Base-by-base conservation (phyloP, 2,113 vertebrate genomes). In the Zeus faber region DNA sequence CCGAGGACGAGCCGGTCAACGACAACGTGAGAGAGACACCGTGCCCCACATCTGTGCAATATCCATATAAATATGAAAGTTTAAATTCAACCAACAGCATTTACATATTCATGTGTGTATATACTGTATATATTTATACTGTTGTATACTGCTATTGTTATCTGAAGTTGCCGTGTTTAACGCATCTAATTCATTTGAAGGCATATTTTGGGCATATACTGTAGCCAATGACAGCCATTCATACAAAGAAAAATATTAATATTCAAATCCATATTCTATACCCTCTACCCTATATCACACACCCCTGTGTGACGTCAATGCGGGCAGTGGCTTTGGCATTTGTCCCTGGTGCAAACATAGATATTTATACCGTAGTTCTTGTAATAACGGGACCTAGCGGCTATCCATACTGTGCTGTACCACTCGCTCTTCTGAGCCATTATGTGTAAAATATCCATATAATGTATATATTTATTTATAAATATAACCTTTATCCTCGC, bases 1-100 rank as follows among this genome's bases (percentile, higher is more conserved):
- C 85, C 9, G 94, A 94, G 63, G 94, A 94, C 0, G 94, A 97
- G 21, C 92, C 91, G 0, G 57, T 79, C 81, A 94, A 95, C 0
- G 95, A 96, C 82, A 95, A 96, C 0, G 95, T 96, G 65, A 93
- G 93, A 49, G 41, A 16, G 41, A 16, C 5, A 0, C 0, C 1
- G 20, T 6, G 16, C 22, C 8, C 9, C 20, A 6, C 6, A 21
- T 49, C n/a, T 29, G 4, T 29, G 5, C 11, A 10, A 33, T 35
- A 35, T 35, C 27, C 4, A 14, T 35, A 35, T 35, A 35, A 10
- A 29, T 4, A 9, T 33, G 13, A 33, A 33, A 33, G 10, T 35
- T 29, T 29, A 29, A 4, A 29, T 5, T 29, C 4, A 29, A 9
- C 4, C 4, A 5, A 29, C 27, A 29, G 4, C 9, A 29, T 5